Evolutionary conservation across 2,797 vertebrate species (phyloP).

Genomic region (Oreochromis mossambicus): DNA sequence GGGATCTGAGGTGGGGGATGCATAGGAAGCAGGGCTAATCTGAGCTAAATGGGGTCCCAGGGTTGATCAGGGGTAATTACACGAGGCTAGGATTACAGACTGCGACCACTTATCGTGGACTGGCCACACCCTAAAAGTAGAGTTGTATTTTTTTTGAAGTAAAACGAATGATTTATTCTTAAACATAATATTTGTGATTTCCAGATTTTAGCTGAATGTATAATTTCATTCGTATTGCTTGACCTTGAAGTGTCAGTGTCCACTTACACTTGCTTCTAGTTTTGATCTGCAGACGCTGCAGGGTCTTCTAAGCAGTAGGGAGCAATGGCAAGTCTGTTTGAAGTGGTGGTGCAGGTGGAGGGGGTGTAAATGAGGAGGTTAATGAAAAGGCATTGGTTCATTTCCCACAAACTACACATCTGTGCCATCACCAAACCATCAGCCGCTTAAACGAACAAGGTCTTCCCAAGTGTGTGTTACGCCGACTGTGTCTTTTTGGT

Average conservation of each 20-base stretch:
- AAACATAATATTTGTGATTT: neutral
- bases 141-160: neutral
- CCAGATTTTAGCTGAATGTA: neutral
- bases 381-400: constrained; percentile 51
- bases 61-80: constrained; percentile 65
- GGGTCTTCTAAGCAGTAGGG: neutral
- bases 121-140: constrained; percentile 21
- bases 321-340: constrained; percentile 31
- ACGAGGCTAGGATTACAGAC: constrained; percentile 46
- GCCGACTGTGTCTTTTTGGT: neutral
- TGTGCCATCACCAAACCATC: neutral
- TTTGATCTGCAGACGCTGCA: neutral
- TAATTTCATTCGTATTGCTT: neutral
- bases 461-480: neutral
- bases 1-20: constrained; percentile 32
- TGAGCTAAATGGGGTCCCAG: constrained; percentile 37
- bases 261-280: neutral
- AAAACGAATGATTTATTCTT: neutral
- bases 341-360: constrained; percentile 34
- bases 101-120: constrained; percentile 1
- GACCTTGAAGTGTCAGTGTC: constrained; percentile 26
- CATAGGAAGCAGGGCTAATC: constrained; percentile 51
- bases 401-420: constrained; percentile 28
- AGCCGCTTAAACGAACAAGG: neutral
- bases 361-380: constrained; percentile 26